These are phyloP conservation scores for Channa striata DNA, from an alignment of 2,797 vertebrate species.

Conservation along the genomic window DNA sequence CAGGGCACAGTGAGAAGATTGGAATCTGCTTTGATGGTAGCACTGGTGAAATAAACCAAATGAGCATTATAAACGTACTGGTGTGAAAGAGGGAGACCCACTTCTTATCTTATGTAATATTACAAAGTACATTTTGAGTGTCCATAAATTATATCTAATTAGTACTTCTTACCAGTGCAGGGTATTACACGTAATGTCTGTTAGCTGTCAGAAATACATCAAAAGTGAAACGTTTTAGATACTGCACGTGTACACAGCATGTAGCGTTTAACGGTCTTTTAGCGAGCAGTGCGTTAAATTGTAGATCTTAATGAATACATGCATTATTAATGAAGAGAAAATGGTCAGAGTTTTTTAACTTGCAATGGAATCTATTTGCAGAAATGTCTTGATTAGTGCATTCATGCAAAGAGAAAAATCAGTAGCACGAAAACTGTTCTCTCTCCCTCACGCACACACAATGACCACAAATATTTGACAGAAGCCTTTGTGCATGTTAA, in stretches of 20 bases:
- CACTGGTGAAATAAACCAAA: conserved; percentile 37
- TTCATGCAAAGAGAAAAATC: conserved; percentile 17
- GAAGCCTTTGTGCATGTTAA: conserved; percentile 14
- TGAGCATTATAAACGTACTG: conserved; percentile 12
- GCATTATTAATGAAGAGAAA: conserved; percentile 34
- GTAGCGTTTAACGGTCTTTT: background rate
- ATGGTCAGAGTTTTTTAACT: conserved; percentile 22
- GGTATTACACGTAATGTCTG: background rate
- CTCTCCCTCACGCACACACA: conserved; percentile 1
- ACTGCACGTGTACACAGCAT: background rate
- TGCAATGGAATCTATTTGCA: conserved; percentile 24
- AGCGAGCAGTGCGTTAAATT: conserved; percentile 4
- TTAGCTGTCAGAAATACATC: background rate
- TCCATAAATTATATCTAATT: conserved; percentile 3
- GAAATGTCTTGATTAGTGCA: conserved; percentile 3
- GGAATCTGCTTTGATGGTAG: conserved; percentile 43
- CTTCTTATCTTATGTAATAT: conserved; percentile 12
- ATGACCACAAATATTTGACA: conserved; percentile 10
- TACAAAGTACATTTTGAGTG: background rate
- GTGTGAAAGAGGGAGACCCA: conserved; percentile 2
- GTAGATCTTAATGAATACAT: conserved; percentile 14
- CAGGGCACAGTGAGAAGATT: conserved; percentile 14
- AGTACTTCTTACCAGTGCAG: background rate
- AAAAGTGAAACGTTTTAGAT: conserved; percentile 6
- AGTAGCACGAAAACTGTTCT: conserved; percentile 1